Evolutionary conservation across 2,888 invertebrate genomes (phyloP).

Genomic region (Tricholauxania praeusta): DNA sequence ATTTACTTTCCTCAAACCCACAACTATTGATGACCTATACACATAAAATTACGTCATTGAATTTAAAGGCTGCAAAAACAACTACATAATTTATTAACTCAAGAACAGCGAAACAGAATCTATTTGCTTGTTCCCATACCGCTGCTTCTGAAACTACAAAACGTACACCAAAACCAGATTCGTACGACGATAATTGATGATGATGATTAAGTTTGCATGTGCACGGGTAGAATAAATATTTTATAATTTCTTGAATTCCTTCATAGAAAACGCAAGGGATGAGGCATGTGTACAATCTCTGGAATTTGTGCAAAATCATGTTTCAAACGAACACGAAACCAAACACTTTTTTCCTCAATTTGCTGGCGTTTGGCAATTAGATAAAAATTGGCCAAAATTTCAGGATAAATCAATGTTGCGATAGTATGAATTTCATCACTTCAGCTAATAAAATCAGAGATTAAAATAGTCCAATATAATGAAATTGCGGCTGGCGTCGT

Average conservation of each 20-base stretch:
- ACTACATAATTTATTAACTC: slow-evolving; percentile 15
- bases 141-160: background rate
- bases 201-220: too few relatives aligned
- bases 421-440: too few relatives aligned
- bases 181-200: too few relatives aligned
- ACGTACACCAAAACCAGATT: background rate
- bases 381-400: too few relatives aligned
- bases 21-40: slow-evolving; percentile 6
- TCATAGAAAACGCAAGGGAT: background rate
- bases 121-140: background rate
- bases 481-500: background rate
- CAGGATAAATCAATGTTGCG: too few relatives aligned
- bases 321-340: too few relatives aligned
- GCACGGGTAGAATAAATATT: too few relatives aligned
- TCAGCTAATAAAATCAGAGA: too few relatives aligned
- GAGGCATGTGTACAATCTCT: background rate
- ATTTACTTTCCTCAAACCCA: background rate
- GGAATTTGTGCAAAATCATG: too few relatives aligned
- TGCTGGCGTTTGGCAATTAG: too few relatives aligned
- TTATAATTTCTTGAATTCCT: background rate
- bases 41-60: slow-evolving; percentile 24
- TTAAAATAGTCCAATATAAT: too few relatives aligned
- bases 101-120: background rate
- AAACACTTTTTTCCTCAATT: too few relatives aligned
- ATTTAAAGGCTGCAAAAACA: slow-evolving; percentile 4